Conservation (phyloP, 2,797 vertebrate genomes). For the Oceanodroma leucorhoa region DNA sequence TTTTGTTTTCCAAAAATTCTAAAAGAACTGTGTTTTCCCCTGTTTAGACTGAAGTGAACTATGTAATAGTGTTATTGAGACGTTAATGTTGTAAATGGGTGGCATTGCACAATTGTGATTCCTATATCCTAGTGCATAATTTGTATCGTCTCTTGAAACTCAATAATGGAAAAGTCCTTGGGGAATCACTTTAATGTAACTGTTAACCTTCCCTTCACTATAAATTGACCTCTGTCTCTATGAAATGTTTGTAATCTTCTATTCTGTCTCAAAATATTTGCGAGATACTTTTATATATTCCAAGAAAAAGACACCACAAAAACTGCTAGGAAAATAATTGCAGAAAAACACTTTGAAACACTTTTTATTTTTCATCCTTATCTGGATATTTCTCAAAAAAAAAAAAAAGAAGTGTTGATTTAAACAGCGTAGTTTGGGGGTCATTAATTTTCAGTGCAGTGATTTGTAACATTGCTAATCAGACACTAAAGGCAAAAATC, state of each 20-base stretch:
- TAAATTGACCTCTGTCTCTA: background rate
- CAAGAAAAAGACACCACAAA: background rate
- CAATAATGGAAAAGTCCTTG: background rate
- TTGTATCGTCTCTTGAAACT: background rate
- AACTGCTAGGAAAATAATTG: background rate
- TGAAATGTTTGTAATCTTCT: background rate
- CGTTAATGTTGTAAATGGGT: background rate
- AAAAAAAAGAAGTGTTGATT: background rate
- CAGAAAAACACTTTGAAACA: background rate
- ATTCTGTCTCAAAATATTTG: background rate
- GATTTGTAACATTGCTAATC: background rate
- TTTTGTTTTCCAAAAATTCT: background rate
- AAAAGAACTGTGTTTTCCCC: background rate
- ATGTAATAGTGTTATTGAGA: background rate
- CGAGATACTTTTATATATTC: background rate
- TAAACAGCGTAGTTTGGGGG: accelerated
- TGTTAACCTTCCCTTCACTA: background rate
- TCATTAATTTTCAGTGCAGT: background rate
- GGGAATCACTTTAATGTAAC: background rate
- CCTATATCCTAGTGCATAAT: background rate
- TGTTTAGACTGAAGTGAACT: background rate
- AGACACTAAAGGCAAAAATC: background rate
- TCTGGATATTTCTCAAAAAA: background rate
- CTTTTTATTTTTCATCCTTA: background rate
- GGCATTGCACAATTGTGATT: background rate